Conservation (phyloP, 2,888 invertebrate species). For the Rhingia campestris region DNA sequence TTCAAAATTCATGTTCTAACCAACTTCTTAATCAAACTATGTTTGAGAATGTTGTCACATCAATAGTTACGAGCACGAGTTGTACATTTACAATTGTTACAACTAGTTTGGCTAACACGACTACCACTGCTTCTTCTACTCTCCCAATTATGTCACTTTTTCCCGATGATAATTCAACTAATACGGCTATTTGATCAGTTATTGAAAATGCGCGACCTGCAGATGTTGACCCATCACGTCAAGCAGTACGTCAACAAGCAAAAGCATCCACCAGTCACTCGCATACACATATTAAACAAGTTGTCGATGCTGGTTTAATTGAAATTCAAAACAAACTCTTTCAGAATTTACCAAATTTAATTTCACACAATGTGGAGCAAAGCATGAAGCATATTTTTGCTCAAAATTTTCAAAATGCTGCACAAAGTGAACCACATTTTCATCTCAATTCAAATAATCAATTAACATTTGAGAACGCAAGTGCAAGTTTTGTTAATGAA, state of each 20-base stretch:
- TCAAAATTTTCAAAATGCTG: too few species aligned
- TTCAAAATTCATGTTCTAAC: background rate
- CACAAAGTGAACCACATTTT: too few species aligned
- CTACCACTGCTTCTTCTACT: background rate
- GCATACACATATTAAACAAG: slow-evolving; percentile 1
- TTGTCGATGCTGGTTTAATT: background rate
- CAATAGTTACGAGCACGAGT: too few species aligned
- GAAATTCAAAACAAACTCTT: too few species aligned
- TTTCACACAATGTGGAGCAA: too few species aligned
- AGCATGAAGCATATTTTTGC: too few species aligned
- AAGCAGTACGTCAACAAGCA: background rate
- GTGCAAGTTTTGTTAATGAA: too few species aligned
- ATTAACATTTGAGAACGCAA: too few species aligned
- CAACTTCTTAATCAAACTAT: background rate
- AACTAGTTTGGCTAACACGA: background rate
- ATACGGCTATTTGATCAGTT: background rate
- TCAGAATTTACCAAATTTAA: too few species aligned
- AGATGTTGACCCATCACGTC: too few species aligned
- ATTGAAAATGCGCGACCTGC: background rate
- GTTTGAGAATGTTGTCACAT: background rate
- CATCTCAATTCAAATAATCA: too few species aligned
- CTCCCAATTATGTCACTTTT: background rate
- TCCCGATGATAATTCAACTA: background rate
- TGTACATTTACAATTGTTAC: background rate
- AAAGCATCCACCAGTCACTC: background rate